Percentiles rank a stretch among this genome's conserved stretches.
Conservation (phyloP, 2,797 vertebrate genomes). For the Intellagama lesueurii region DNA sequence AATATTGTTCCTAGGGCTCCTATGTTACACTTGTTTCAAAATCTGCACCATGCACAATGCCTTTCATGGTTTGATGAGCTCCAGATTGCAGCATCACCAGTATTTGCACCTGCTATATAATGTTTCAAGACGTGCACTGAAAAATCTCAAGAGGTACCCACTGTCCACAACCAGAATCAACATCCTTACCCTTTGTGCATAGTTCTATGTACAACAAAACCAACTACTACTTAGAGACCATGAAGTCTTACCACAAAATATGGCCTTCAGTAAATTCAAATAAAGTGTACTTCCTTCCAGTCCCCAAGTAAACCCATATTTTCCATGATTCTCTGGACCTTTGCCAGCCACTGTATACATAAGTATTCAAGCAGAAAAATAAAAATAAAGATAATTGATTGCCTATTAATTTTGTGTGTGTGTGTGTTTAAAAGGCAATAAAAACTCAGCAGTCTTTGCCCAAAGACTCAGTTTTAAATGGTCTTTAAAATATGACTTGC, state of each 20-base stretch:
- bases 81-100: neutral
- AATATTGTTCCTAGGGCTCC: neutral
- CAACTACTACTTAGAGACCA: slow-evolving; percentile 15
- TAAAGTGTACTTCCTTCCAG: slow-evolving; percentile 8
- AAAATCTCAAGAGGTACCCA: neutral
- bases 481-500: slow-evolving; percentile 31
- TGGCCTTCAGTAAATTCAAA: slow-evolving; percentile 27
- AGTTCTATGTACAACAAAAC: neutral
- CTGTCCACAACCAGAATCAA: neutral
- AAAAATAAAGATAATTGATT: neutral
- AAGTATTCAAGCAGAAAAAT: slow-evolving; percentile 18
- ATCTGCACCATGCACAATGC: neutral
- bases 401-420: neutral
- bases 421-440: slow-evolving; percentile 6
- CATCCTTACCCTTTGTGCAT: neutral
- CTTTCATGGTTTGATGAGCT: neutral
- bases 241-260: slow-evolving; percentile 22
- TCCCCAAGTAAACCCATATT: slow-evolving; percentile 25
- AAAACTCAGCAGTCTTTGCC: neutral
- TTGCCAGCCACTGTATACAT: neutral
- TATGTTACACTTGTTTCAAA: neutral
- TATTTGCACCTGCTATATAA: neutral
- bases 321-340: neutral
- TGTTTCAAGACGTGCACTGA: neutral
- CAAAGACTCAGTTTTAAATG: neutral